Percentiles rank a stretch among this genome's conserved stretches.
Evolutionary conservation across 2,113 vertebrate genomes (phyloP).

Genomic region (Brachyistius frenatus): DNA sequence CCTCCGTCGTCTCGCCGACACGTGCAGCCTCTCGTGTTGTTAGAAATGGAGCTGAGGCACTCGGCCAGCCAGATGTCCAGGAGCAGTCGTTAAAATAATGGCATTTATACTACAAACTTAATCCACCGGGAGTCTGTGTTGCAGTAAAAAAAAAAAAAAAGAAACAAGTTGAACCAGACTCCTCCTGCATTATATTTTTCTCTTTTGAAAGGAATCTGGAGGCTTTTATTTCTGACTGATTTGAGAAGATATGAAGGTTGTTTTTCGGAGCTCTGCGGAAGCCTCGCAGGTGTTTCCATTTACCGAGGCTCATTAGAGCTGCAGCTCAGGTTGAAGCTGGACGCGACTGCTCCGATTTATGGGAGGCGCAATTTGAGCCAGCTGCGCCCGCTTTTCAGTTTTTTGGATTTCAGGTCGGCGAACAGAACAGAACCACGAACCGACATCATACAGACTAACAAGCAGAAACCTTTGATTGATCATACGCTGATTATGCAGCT

Average conservation of each 20-base stretch:
- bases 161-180: too few relatives aligned
- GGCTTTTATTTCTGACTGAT: background rate
- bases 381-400: background rate
- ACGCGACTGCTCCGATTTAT: slow-evolving; percentile 22
- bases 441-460: background rate
- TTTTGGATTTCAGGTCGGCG: background rate
- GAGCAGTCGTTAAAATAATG: too few relatives aligned
- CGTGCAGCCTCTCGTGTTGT: too few relatives aligned
- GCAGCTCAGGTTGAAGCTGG: slow-evolving; percentile 14
- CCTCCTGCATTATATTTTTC: background rate
- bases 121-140: too few relatives aligned
- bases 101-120: too few relatives aligned
- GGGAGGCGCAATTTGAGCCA: slow-evolving; percentile 15
- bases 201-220: background rate
- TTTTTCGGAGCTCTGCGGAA: background rate
- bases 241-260: background rate
- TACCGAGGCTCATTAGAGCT: slow-evolving; percentile 45
- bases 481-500: accelerated
- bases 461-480: background rate
- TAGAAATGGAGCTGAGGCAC: background rate
- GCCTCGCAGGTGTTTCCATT: slow-evolving; percentile 61
- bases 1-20: too few relatives aligned
- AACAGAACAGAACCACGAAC: background rate
- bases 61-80: background rate
- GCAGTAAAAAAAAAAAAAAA: too few relatives aligned